These are phyloP conservation scores for Xiphydria camelus DNA, from an alignment of 2,888 invertebrate species.

Conservation along the genomic window DNA sequence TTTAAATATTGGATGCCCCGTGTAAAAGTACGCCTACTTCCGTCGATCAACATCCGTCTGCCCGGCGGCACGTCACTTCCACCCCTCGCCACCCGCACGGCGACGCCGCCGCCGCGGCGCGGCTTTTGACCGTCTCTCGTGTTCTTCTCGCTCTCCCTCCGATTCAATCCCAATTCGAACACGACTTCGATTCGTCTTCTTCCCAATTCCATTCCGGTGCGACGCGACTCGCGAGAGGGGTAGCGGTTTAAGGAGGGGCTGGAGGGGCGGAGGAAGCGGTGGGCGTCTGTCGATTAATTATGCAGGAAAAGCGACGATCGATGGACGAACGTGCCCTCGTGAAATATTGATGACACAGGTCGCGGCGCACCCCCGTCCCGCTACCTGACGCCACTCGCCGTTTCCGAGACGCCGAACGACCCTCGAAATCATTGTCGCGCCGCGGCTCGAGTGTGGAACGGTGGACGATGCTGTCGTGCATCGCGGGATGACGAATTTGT, in stretches of 20 bases:
- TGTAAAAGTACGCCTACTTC: neutral
- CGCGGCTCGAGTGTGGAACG: no score
- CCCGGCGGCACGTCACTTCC: no score
- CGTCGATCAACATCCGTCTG: conserved; percentile 1
- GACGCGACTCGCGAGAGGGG: no score
- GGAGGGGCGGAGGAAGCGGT: neutral
- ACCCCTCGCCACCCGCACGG: no score
- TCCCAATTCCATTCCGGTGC: no score
- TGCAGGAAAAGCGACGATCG: conserved; percentile 45
- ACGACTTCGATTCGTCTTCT: no score
- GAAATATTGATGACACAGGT: conserved; percentile 49
- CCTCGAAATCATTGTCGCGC: no score
- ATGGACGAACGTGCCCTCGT: conserved; percentile 43
- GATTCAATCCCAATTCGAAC: neutral
- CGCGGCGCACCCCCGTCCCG: conserved; percentile 19
- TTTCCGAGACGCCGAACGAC: no score
- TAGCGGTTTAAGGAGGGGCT: no score
- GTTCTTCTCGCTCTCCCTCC: neutral
- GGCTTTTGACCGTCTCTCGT: neutral
- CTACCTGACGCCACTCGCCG: neutral
- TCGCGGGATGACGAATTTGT: no score
- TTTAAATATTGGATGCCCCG: neutral
- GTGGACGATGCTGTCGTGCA: no score
- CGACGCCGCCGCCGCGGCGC: no score
- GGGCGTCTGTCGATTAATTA: conserved; percentile 36